A percentile compares a stretch with the other conserved stretches of the same genome.
Conservation (phyloP, 2,888 invertebrate species). For the Nomada fabriciana region DNA sequence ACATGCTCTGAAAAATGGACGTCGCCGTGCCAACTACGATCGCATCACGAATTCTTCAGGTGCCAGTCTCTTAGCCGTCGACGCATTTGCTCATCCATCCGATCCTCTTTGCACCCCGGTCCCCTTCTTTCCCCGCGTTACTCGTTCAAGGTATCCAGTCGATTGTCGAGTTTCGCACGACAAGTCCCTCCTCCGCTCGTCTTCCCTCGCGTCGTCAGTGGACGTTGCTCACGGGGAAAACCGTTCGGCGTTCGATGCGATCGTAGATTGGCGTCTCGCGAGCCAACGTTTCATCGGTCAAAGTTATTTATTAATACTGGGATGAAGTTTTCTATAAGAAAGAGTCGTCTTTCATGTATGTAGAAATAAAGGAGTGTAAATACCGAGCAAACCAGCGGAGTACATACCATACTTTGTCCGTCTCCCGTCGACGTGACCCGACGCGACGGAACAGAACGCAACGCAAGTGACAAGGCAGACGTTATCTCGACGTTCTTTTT, state of each 20-base stretch:
- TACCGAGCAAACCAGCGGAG: conserved; percentile 59
- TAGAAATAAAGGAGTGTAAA: conserved; percentile 80
- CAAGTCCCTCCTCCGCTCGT: too few relatives aligned
- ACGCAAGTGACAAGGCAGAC: conserved; percentile 14
- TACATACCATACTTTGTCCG: conserved; percentile 55
- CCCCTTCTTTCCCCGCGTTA: too few relatives aligned
- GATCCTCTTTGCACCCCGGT: neutral
- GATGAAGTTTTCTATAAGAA: conserved; percentile 72
- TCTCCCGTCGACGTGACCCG: conserved; percentile 24
- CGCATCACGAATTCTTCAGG: neutral
- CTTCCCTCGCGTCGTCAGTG: neutral
- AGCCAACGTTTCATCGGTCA: conserved; percentile 21
- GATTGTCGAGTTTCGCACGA: too few relatives aligned
- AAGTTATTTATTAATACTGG: conserved; percentile 75
- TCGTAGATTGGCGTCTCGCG: neutral
- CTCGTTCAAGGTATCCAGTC: too few relatives aligned
- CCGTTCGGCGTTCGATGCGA: conserved; percentile 7
- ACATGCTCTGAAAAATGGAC: neutral
- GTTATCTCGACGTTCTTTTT: conserved; percentile 67
- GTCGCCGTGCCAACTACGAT: neutral
- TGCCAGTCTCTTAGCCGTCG: conserved; percentile 22
- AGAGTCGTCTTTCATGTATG: conserved; percentile 71
- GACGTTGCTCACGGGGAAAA: neutral
- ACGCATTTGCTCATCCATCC: conserved; percentile 10
- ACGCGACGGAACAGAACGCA: neutral